Base-by-base conservation (phyloP, 2,888 invertebrate species). In the Eupithecia subfuscata region DNA sequence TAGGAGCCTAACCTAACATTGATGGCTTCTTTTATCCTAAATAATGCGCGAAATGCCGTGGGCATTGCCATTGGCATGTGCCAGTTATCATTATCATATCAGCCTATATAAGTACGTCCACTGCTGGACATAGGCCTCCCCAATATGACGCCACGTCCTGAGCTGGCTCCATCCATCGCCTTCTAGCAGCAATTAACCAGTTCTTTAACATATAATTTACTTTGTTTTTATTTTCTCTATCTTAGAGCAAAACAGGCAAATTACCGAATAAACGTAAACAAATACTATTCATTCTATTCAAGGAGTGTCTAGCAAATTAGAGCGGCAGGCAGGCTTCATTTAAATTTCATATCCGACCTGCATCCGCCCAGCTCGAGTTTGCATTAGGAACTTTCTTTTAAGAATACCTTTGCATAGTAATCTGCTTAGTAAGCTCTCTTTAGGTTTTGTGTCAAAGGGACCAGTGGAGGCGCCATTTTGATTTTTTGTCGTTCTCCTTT, bases 261-360 rank as follows among this genome's bases (percentile, higher is more conserved):
- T 25, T 1, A 37, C 12, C 40, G n/a, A 67, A 67, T 67, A 67
- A n/a, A 37, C n/a, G 9, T 37, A 68, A 68, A 43, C 22, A 43
- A 68, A 68, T 12, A 43, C n/a, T 43, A 22, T 18, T 6, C 37
- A 67, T 67, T 67, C 43, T 68, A 43, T 68, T 45, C 43, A 68
- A 43, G 43, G 43, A 68, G 14, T 68, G 40, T 68, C 43, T 12
- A 25, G 69, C 74, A 77, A 80, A 79, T 80, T 76, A 78, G 75
- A 81, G 73, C 78, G 68, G 48, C 69, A 67, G 70, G 85, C 84
- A 78, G 79, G 82, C 75, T 87, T 89, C 87, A 90, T 90, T 87
- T 88, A 87, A 89, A 90, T 89, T 90, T 89, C 88, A 90, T 88
- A 88, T 86, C 84, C 85, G 84, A 87, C 86, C 86, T 87, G 89